phyloP scores from a whole-genome alignment of 2,888 invertebrate genomes.

The Nemotelus nigrinus region DNA sequence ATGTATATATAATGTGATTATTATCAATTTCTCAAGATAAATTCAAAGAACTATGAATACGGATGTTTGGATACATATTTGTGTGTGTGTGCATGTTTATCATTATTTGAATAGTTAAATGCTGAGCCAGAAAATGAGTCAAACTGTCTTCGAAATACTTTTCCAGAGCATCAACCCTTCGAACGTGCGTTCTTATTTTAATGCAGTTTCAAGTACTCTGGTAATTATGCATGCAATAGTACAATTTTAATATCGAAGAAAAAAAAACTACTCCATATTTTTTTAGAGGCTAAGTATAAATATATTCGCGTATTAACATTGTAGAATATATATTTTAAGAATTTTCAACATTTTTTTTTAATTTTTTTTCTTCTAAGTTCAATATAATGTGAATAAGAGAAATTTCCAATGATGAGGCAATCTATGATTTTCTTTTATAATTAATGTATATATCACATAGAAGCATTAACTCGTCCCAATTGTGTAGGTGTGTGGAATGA shows the following conservation, averaged over 20 bases:
- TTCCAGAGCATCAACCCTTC: too few relatives aligned
- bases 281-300: conserved; percentile 20
- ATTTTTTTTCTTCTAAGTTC: conserved; percentile 13
- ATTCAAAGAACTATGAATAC: too few relatives aligned
- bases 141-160: too few relatives aligned
- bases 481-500: not conserved
- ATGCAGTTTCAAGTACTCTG: too few relatives aligned
- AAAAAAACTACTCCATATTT: conserved; percentile 32
- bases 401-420: conserved; percentile 41
- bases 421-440: conserved; percentile 24
- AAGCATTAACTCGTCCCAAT: conserved; percentile 46
- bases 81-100: too few relatives aligned
- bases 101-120: too few relatives aligned
- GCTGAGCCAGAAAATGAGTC: too few relatives aligned
- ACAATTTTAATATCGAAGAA: not conserved
- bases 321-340: conserved; percentile 22
- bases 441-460: conserved; percentile 49
- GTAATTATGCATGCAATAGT: too few relatives aligned
- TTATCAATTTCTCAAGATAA: too few relatives aligned
- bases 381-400: conserved; percentile 36
- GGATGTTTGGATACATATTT: too few relatives aligned
- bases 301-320: conserved; percentile 27
- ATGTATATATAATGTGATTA: too few relatives aligned
- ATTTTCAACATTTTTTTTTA: conserved; percentile 13
- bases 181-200: too few relatives aligned